Conservation (phyloP, 2,888 invertebrate species). For the Neelides folsomi region DNA sequence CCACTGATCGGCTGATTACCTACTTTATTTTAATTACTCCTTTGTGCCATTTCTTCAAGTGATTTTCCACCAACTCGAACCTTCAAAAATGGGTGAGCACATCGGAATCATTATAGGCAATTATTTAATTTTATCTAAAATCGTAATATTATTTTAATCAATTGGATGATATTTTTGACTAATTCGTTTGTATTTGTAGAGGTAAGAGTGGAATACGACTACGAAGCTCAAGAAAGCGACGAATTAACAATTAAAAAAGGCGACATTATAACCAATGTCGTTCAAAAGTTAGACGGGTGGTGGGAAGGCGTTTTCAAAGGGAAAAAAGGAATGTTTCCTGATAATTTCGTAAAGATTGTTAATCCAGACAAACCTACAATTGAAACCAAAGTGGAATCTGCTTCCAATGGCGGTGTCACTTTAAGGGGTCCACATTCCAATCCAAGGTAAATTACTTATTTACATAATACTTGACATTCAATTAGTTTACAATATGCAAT, state of each 20-base stretch:
- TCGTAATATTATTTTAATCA: no score
- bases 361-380: slow-evolving; percentile 8
- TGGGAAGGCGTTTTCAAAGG: slow-evolving; percentile 73
- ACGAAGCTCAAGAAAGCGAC: slow-evolving; percentile 69
- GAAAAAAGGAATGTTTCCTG: slow-evolving; percentile 77
- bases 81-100: no score
- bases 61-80: no score
- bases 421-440: slow-evolving; percentile 9
- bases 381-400: not conserved
- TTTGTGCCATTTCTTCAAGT: no score
- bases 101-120: no score
- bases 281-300: slow-evolving; percentile 70
- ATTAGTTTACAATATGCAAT: no score
- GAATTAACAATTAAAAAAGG: slow-evolving; percentile 71
- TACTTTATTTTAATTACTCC: no score
- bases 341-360: slow-evolving; percentile 68
- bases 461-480: no score
- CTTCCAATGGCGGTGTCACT: slow-evolving; percentile 5
- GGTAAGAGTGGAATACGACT: slow-evolving; percentile 61
- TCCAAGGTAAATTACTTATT: slow-evolving; percentile 3
- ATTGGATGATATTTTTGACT: no score
- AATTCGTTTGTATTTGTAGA: slow-evolving; percentile 14
- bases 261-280: slow-evolving; percentile 67
- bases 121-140: no score
- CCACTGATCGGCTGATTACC: no score